Base-by-base conservation (phyloP, 2,113 vertebrate species). In the Leptosomus discolor region DNA sequence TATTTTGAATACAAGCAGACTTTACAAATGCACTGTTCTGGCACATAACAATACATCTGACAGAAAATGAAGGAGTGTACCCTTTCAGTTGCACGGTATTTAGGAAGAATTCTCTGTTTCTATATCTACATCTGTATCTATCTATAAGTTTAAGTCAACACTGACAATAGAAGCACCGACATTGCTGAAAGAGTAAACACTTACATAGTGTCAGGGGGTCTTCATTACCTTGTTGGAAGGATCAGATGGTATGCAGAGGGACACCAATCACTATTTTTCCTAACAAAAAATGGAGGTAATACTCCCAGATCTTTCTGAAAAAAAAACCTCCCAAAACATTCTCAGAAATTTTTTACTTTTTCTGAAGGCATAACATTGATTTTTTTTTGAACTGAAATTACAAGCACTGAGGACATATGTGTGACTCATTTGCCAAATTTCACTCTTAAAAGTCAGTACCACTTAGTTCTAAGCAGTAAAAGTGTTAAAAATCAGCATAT, bases 381-480 rank as follows among this genome's bases (percentile, higher is more conserved):
- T 45, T 45, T 45, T 54, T 75, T 77, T 76, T 6, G 73, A 76
- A 65, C 34, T 92, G 54, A 71, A 19, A 89, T 91, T 89, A 19
- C 26, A 86, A 84, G n/a, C 36, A 81, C 12, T 85, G 18, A 81
- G 32, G 50, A 84, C 9, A 34, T 51, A 91, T 78, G 69, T 30
- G 84, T 93, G 85, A 85, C 43, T 93, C 78, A 93, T 11, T 92
- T 90, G 78, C 23, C 50, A 90, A 94, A 70, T 85, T 90, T 74
- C 34, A 48, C 46, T 77, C 92, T 78, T 51, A 65, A 90, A 96
- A 74, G 87, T 75, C 50, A 74, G 93, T 88, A 12, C 12, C 37
- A 36, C 37, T 78, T 48, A 70, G 45, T 39, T 12, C 7, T 85
- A 94, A 92, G 54, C 56, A 75, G 41, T 26, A 90, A 78, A 87